A percentile compares a stretch with the other conserved stretches of the same genome.
Conservation (phyloP, 2,797 vertebrate species). For the Adrianichthys oophorus region DNA sequence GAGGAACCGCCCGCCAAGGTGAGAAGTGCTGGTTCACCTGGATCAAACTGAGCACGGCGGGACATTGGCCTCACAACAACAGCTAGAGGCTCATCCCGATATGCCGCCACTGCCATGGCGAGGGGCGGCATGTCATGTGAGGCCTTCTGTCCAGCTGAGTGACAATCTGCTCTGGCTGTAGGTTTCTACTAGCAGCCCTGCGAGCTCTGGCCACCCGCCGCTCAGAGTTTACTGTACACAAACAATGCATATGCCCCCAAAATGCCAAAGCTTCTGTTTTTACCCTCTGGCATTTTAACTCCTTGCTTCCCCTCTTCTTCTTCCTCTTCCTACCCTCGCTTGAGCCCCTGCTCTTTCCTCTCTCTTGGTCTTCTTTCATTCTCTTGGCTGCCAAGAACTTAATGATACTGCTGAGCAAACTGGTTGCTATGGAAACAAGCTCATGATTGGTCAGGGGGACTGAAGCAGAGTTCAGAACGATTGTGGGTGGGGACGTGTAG, state of each 20-base stretch:
- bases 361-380: conserved; percentile 63
- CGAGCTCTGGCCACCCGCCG: conserved; percentile 4
- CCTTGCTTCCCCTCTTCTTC: conserved; percentile 21
- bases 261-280: conserved; percentile 34
- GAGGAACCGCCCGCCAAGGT: conserved; percentile 14
- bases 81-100: conserved; percentile 4
- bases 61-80: conserved; percentile 6
- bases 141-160: conserved; percentile 52
- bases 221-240: conserved; percentile 2
- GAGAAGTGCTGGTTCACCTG: conserved; percentile 20
- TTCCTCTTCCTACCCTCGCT: conserved; percentile 20
- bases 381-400: conserved; percentile 72
- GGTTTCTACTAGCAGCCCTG: conserved; percentile 26
- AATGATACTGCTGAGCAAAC: conserved; percentile 70
- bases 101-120: conserved; percentile 30
- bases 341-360: conserved; percentile 33
- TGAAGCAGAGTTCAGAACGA: conserved; percentile 52
- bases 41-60: conserved; percentile 16
- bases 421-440: conserved; percentile 72
- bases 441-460: conserved; percentile 59
- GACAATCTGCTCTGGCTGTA: conserved; percentile 62
- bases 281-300: conserved; percentile 51
- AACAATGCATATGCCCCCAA: conserved; percentile 7
- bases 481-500: conserved; percentile 53
- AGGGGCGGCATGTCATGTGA: conserved; percentile 30